These are phyloP conservation scores for Dasyprocta punctata DNA, from an alignment of 2,113 vertebrate genomes.

Conservation along the genomic window DNA sequence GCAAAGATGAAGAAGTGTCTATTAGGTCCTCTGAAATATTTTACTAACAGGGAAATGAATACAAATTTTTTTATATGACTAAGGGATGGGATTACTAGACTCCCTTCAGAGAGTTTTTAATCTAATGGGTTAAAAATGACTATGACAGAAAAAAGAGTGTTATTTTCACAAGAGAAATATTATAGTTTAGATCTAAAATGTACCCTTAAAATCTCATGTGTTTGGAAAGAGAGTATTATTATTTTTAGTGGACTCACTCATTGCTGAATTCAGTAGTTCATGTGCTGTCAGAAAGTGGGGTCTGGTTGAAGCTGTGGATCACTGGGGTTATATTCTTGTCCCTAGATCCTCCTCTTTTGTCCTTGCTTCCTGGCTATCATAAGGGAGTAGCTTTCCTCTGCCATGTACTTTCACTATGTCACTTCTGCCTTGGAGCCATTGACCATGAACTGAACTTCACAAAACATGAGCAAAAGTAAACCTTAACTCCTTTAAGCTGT, in stretches of 20 bases:
- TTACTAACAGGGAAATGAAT: background rate
- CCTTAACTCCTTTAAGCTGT: background rate
- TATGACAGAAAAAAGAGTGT: background rate
- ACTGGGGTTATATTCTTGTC: background rate
- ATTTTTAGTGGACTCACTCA: background rate
- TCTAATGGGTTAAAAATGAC: constrained; percentile 18
- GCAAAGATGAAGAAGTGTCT: background rate
- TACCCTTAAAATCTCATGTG: background rate
- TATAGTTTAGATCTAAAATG: background rate
- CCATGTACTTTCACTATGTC: too few relatives aligned
- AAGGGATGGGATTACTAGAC: background rate
- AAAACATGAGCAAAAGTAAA: background rate
- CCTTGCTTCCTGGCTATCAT: background rate
- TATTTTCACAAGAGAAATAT: background rate
- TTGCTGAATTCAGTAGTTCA: background rate
- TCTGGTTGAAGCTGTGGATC: background rate
- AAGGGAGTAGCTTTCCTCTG: background rate
- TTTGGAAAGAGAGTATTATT: background rate
- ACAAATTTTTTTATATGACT: background rate
- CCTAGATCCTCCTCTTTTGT: background rate
- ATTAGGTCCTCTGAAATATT: background rate
- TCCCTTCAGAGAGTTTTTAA: background rate
- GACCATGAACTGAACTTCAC: background rate
- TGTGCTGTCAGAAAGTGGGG: background rate
- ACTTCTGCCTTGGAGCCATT: background rate